phyloP scores from a whole-genome alignment of 1,140 invertebrate genomes.

The Copidosoma floridanum region DNA sequence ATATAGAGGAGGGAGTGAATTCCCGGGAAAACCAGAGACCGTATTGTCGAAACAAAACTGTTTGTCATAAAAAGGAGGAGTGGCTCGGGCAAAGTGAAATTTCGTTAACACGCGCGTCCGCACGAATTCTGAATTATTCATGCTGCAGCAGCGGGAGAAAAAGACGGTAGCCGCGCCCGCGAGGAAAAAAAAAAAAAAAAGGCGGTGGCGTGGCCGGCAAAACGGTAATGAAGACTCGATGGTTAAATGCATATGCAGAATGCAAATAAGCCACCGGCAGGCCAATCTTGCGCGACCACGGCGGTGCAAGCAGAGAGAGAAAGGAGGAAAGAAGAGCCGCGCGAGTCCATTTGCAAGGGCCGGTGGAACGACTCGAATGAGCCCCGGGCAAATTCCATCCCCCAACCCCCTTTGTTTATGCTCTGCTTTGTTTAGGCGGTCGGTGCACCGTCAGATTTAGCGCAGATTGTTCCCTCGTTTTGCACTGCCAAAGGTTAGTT shows the following conservation, averaged over 20 bases:
- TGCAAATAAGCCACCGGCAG: slow-evolving; percentile 1
- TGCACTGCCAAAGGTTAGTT: no score
- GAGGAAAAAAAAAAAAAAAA: not conserved
- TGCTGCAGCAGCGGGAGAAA: not conserved
- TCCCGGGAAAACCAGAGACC: not conserved
- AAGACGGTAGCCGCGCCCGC: not conserved
- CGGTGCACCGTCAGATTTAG: not conserved
- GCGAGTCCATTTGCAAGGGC: no score
- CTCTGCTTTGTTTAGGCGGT: not conserved
- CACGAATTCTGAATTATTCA: slow-evolving; percentile 9
- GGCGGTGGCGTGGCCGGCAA: not conserved
- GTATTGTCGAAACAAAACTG: not conserved
- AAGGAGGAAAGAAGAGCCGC: no score
- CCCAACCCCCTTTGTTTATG: not conserved
- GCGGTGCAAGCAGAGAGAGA: no score
- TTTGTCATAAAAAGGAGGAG: no score
- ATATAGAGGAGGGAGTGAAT: no score
- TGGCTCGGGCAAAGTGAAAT: not conserved
- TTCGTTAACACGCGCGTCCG: slow-evolving; percentile 4
- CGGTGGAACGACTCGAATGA: no score
- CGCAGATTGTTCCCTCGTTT: not conserved
- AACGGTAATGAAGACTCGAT: slow-evolving; percentile 15
- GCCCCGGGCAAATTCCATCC: no score
- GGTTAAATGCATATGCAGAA: slow-evolving; percentile 7
- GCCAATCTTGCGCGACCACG: no score